Base-by-base conservation (phyloP, 2,888 invertebrate species). In the Lepas anatifera region DNA sequence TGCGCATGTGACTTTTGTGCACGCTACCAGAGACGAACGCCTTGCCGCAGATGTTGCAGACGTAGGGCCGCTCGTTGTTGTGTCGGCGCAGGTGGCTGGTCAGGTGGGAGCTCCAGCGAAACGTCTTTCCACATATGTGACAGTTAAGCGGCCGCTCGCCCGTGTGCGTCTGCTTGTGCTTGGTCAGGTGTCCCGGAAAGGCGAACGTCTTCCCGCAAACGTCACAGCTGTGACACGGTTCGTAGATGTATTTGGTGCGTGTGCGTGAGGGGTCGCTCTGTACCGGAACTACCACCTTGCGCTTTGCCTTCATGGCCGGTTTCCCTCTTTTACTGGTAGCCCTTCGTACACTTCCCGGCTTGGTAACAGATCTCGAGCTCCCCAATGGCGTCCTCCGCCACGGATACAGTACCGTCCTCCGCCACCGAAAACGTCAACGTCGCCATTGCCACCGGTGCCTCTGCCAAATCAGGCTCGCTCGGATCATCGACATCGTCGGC, bases 11-110 rank as follows among this genome's bases (percentile, higher is more conserved):
- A 52, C 73, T 72, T 48, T 72, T 73, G 64, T 73, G 68, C 68
- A 72, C 72, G 69, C 71, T 70, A 68, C 73, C 72, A 46, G 73
- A 68, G 37, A 72, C 73, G 70, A 75, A 75, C 29, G 73, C 63
- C 52, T 74, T 74, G 37, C 74, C 73, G 64, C 75, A 75, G 64
- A 73, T 71, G 63, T 72, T 72, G 67, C 74, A 74, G 37, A 72
- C 71, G 71, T 73, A 73, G 43, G 73, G 74, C 68, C 72, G 71
- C 71, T 73, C 72, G 72, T 73, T 73, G 52, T 72, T 73, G 71
- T 73, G 73, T 1, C 52, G 52, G 13, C 52, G 27, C 27, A 52
- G 29, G 52, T 52, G 58, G 58, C 18, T 32, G 58, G 58, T 58
- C 3, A 58, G 58, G 32, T 58, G 58, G 1, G 58, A 58, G 18